phyloP scores from a whole-genome alignment of 2,888 invertebrate species.

The Liodrosophila aerea region DNA sequence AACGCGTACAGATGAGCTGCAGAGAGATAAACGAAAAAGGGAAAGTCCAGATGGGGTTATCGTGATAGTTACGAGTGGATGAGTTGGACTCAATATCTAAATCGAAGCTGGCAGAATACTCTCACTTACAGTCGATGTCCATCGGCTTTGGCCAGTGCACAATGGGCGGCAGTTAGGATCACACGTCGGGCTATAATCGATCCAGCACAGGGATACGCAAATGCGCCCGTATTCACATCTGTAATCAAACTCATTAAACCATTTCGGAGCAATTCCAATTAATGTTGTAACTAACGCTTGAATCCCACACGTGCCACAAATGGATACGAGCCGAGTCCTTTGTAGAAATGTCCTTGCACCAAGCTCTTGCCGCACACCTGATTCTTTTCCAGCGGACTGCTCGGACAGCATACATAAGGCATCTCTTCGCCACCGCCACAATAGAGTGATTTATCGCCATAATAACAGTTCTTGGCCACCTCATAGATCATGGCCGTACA shows the following conservation, averaged over 20 bases:
- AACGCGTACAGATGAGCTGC: slow-evolving; percentile 87
- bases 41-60: slow-evolving; percentile 23
- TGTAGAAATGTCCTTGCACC: slow-evolving; percentile 86
- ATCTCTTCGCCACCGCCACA: slow-evolving; percentile 81
- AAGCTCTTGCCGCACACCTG: slow-evolving; percentile 86
- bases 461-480: slow-evolving; percentile 81
- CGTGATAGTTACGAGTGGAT: not conserved
- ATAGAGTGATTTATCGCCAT: slow-evolving; percentile 81
- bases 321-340: slow-evolving; percentile 88
- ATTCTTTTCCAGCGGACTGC: slow-evolving; percentile 81
- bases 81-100: not conserved
- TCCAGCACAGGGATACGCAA: slow-evolving; percentile 90
- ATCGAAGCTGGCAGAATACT: too few species aligned
- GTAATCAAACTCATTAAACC: slow-evolving; percentile 3
- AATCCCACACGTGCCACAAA: slow-evolving; percentile 91
- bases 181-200: slow-evolving; percentile 86
- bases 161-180: slow-evolving; percentile 90
- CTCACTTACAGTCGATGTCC: slow-evolving; percentile 90
- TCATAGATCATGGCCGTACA: slow-evolving; percentile 82
- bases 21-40: not conserved
- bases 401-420: slow-evolving; percentile 82
- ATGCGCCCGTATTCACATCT: slow-evolving; percentile 87
- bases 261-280: too few species aligned
- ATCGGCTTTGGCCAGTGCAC: slow-evolving; percentile 89
- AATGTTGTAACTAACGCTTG: slow-evolving; percentile 84